Evolutionary conservation across 1,140 invertebrate species (phyloP).

Genomic region (Drosophila nigromelanica): DNA sequence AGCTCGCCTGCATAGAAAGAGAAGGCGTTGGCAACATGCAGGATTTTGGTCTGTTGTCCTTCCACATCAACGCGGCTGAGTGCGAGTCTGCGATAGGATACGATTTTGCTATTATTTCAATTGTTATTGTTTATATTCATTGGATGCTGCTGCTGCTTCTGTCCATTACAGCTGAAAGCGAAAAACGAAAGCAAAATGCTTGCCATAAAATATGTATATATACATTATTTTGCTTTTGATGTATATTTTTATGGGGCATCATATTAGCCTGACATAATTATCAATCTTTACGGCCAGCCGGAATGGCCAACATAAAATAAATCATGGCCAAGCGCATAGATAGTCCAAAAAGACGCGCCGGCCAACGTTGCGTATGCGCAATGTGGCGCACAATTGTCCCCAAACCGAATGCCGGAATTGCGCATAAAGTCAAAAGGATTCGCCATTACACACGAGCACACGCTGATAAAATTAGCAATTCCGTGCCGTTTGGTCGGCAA

Average conservation of each 20-base stretch:
- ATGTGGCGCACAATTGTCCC: slow-evolving; percentile 18
- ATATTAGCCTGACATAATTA: slow-evolving; percentile 78
- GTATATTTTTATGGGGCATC: slow-evolving; percentile 73
- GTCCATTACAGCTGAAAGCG: slow-evolving; percentile 35
- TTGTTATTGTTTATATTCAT: slow-evolving; percentile 81
- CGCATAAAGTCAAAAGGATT: slow-evolving; percentile 40
- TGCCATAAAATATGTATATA: slow-evolving; percentile 45
- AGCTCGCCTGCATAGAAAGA: slow-evolving; percentile 11
- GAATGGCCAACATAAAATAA: slow-evolving; percentile 68
- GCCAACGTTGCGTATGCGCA: slow-evolving; percentile 36
- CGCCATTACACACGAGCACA: slow-evolving; percentile 48
- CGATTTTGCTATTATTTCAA: slow-evolving; percentile 69
- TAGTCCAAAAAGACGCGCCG: neutral
- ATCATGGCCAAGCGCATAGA: slow-evolving; percentile 36
- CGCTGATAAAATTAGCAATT: slow-evolving; percentile 80
- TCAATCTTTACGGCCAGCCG: slow-evolving; percentile 69
- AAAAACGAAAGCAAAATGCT: slow-evolving; percentile 32
- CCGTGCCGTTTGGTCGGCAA: slow-evolving; percentile 64
- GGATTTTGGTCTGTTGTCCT: slow-evolving; percentile 40
- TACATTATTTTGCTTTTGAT: slow-evolving; percentile 35
- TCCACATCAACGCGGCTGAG: slow-evolving; percentile 29
- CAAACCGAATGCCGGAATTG: slow-evolving; percentile 17
- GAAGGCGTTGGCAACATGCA: slow-evolving; percentile 27
- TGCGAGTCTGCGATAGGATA: slow-evolving; percentile 54
- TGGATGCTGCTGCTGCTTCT: slow-evolving; percentile 33